phyloP scores from a whole-genome alignment of 2,888 invertebrate species.

The Marasmarcha lunaedactyla region DNA sequence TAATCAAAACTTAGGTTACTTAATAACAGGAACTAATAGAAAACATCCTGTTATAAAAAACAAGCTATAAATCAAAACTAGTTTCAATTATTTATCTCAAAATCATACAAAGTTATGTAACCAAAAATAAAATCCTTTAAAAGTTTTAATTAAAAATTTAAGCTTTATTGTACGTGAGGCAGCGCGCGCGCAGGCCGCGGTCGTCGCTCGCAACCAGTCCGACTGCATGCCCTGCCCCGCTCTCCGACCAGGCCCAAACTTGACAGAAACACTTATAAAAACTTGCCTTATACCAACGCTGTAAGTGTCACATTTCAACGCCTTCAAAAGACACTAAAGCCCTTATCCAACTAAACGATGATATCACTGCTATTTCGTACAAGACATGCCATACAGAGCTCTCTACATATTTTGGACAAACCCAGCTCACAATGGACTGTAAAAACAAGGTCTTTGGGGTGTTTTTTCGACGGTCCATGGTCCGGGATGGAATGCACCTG shows the following conservation, averaged over 20 bases:
- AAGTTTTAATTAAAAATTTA: constrained; percentile 32
- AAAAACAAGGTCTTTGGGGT: constrained; percentile 15
- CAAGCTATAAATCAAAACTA: too few relatives aligned
- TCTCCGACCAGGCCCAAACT: constrained; percentile 28
- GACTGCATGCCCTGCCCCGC: constrained; percentile 45
- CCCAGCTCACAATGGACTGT: constrained; percentile 34
- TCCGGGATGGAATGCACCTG: constrained; percentile 44
- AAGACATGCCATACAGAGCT: constrained; percentile 55
- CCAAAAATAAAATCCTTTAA: too few relatives aligned
- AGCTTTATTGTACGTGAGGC: constrained; percentile 35
- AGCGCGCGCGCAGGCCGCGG: constrained; percentile 64
- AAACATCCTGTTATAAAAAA: too few relatives aligned
- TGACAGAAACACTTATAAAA: background rate
- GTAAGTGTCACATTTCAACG: constrained; percentile 23
- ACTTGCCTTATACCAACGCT: constrained; percentile 12
- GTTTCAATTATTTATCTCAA: too few relatives aligned
- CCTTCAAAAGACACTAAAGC: constrained; percentile 17
- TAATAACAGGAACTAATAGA: too few relatives aligned
- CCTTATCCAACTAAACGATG: constrained; percentile 19
- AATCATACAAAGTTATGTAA: too few relatives aligned
- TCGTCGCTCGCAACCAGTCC: constrained; percentile 68
- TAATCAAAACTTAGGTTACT: too few relatives aligned
- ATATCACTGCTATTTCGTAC: constrained; percentile 48
- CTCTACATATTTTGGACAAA: constrained; percentile 47
- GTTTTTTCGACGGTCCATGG: constrained; percentile 18